Conservation (phyloP, 2,113 vertebrate genomes). For the Sylvilagus bachmani region DNA sequence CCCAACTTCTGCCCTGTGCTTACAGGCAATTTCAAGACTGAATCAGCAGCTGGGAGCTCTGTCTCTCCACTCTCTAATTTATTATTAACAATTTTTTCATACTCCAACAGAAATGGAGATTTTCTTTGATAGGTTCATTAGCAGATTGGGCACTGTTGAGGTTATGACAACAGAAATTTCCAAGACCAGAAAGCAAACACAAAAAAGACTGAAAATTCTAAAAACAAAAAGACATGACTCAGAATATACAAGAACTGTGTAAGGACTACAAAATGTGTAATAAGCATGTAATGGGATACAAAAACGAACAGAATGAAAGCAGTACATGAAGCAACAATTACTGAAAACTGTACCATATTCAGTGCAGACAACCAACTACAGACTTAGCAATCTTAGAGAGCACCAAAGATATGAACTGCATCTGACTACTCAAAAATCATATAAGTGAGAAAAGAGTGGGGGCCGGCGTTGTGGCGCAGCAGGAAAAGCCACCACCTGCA, state of each 20-base stretch:
- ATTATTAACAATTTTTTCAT: too few relatives aligned
- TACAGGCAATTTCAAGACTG: too few relatives aligned
- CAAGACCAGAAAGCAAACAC: background rate
- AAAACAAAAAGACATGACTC: background rate
- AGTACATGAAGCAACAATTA: background rate
- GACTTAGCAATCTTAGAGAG: background rate
- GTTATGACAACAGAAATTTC: background rate
- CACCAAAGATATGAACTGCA: background rate
- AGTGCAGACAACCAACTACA: background rate
- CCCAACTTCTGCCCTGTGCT: too few relatives aligned
- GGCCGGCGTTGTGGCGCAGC: too few relatives aligned
- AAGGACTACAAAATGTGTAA: background rate
- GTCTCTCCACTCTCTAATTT: too few relatives aligned
- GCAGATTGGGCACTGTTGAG: background rate
- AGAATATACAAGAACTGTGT: background rate
- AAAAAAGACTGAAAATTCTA: background rate
- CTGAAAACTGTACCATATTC: background rate
- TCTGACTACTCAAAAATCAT: background rate
- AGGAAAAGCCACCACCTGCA: too few relatives aligned
- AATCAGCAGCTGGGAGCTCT: too few relatives aligned
- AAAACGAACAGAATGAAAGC: background rate
- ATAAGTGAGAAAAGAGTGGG: background rate
- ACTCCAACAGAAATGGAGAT: background rate
- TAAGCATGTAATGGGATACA: background rate
- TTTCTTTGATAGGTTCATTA: background rate